phyloP scores from a whole-genome alignment of 2,113 vertebrate genomes.

The Leuciscus idus region DNA sequence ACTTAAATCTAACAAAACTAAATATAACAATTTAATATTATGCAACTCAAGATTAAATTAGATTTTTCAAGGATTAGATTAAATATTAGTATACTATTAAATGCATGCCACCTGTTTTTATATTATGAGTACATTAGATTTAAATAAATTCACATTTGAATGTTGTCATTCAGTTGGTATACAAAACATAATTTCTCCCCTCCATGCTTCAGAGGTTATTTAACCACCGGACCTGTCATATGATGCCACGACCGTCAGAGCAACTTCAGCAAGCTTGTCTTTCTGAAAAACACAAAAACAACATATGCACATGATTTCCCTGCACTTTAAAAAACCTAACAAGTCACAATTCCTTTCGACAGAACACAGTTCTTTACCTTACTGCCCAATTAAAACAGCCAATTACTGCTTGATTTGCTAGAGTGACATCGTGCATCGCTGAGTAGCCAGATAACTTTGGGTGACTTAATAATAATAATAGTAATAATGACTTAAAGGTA shows the following conservation, averaged over 20 bases:
- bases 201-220: constrained; percentile 72
- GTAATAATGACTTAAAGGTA: background rate
- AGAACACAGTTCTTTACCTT: constrained; percentile 15
- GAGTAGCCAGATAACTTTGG: background rate
- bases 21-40: background rate
- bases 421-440: background rate
- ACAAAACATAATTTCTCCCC: background rate
- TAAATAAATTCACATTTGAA: background rate
- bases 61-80: background rate
- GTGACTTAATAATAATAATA: background rate
- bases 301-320: constrained; percentile 48
- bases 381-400: constrained; percentile 48
- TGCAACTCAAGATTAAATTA: background rate
- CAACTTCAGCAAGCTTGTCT: constrained; percentile 49
- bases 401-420: constrained; percentile 41
- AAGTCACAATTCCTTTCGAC: constrained; percentile 2
- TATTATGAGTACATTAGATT: background rate
- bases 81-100: background rate
- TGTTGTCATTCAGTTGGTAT: background rate
- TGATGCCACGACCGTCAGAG: constrained; percentile 24
- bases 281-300: constrained; percentile 50
- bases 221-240: constrained; percentile 56
- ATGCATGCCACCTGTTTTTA: background rate
- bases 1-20: background rate
- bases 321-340: constrained; percentile 63